A percentile compares a stretch with the other conserved stretches of the same genome.
phyloP scores from a whole-genome alignment of 2,888 invertebrate species.

The Heteromyza rotundicornis region DNA sequence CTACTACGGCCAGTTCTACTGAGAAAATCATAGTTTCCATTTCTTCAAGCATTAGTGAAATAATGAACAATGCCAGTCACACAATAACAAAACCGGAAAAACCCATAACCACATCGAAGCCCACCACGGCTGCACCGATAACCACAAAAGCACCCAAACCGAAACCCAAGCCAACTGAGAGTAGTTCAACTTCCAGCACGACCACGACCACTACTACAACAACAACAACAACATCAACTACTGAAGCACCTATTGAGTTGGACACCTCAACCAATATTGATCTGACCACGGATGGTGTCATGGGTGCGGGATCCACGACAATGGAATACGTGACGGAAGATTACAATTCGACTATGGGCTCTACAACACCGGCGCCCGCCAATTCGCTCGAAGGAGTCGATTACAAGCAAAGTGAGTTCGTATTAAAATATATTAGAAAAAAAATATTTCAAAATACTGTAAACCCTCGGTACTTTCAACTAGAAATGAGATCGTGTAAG shows the following conservation, averaged over 20 bases:
- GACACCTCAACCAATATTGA: constrained; percentile 24
- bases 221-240: constrained; percentile 10
- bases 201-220: constrained; percentile 8
- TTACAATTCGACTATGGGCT: constrained; percentile 30
- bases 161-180: constrained; percentile 16
- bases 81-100: constrained; percentile 32
- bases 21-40: constrained; percentile 54
- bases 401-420: constrained; percentile 57
- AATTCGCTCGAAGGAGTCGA: constrained; percentile 60
- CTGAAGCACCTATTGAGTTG: constrained; percentile 33
- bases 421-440: no score
- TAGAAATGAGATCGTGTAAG: no score
- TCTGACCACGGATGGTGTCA: constrained; percentile 1
- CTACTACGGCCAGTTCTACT: constrained; percentile 35
- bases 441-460: no score
- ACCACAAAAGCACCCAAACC: constrained; percentile 7
- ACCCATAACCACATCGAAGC: constrained; percentile 24
- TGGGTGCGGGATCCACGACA: constrained; percentile 24
- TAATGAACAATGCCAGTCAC: constrained; percentile 31
- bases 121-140: constrained; percentile 6
- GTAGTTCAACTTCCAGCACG: constrained; percentile 28
- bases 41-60: constrained; percentile 50
- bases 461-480: no score
- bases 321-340: constrained; percentile 34
- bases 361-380: constrained; percentile 46